These are phyloP conservation scores for Okapia johnstoni DNA, from an alignment of 2,113 vertebrate species.

Conservation along the genomic window DNA sequence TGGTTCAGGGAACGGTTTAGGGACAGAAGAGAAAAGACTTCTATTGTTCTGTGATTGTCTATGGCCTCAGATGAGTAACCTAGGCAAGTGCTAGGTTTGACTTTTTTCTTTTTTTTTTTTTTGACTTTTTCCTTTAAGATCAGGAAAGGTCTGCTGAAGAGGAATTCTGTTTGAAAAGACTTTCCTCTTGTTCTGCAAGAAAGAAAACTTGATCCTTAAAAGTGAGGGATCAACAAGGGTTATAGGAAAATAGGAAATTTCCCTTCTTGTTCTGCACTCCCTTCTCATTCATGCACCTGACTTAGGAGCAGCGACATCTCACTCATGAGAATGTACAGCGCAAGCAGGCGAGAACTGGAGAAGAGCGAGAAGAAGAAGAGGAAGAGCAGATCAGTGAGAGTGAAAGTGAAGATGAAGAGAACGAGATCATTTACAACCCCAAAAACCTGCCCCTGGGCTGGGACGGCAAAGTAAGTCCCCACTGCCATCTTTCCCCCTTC, in stretches of 20 bases:
- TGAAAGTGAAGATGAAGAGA: conserved; percentile 98
- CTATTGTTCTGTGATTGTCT: not conserved
- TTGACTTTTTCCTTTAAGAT: not conserved
- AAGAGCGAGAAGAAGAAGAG: conserved; percentile 97
- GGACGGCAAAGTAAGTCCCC: conserved; percentile 92
- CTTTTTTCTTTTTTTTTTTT: not conserved
- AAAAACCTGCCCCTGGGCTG: conserved; percentile 98
- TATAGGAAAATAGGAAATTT: not conserved
- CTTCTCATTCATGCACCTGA: not conserved
- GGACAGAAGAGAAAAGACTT: not conserved
- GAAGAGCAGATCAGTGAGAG: conserved; percentile 98
- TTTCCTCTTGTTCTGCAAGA: not conserved
- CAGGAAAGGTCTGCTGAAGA: not conserved
- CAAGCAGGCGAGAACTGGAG: conserved; percentile 97
- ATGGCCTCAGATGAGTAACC: not conserved
- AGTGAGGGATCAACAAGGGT: not conserved
- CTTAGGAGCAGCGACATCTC: conserved; percentile 95
- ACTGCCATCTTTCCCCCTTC: fast-evolving
- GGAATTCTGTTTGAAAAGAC: not conserved
- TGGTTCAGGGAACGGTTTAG: not conserved
- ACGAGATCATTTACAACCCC: conserved; percentile 99
- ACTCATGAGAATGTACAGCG: conserved; percentile 98
- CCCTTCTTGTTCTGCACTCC: not conserved
- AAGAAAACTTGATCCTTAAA: not conserved
- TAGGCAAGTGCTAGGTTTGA: not conserved